Evolutionary conservation across 1,140 invertebrate genomes (phyloP).

Genomic region (Rhyzopertha dominica): DNA sequence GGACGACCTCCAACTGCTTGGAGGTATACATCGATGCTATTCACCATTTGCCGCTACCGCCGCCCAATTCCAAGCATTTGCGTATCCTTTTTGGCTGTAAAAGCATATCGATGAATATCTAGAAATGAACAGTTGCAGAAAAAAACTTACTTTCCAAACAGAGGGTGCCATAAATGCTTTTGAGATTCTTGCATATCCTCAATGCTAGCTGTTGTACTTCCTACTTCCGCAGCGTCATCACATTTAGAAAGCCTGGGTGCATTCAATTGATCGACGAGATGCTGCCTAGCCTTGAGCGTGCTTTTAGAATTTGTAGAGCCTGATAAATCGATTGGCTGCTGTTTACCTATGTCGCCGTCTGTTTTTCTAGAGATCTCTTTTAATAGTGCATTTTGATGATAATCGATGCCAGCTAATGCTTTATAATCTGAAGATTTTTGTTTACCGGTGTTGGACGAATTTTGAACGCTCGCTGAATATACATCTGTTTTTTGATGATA

Average conservation of each 20-base stretch:
- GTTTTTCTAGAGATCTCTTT: too few species aligned
- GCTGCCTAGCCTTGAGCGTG: slow-evolving; percentile 46
- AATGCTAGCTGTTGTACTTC: slow-evolving; percentile 51
- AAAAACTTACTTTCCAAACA: slow-evolving; percentile 60
- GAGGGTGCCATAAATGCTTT: slow-evolving; percentile 62
- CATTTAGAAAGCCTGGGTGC: slow-evolving; percentile 38
- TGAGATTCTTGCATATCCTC: slow-evolving; percentile 49
- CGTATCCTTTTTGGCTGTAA: slow-evolving; percentile 49
- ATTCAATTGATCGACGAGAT: slow-evolving; percentile 44
- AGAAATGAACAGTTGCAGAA: slow-evolving; percentile 7
- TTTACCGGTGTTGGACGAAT: too few species aligned
- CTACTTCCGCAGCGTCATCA: slow-evolving; percentile 52
- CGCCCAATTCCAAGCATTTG: slow-evolving; percentile 52
- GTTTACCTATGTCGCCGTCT: too few species aligned
- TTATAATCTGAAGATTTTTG: too few species aligned
- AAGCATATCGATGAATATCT: slow-evolving; percentile 12
- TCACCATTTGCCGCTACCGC: slow-evolving; percentile 52
- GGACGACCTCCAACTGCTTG: slow-evolving; percentile 34
- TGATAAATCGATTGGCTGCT: slow-evolving; percentile 38
- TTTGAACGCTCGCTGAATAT: too few species aligned
- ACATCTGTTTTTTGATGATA: too few species aligned
- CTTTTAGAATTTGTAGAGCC: slow-evolving; percentile 27
- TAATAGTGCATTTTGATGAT: too few species aligned
- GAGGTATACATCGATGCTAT: slow-evolving; percentile 48
- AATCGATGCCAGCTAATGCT: too few species aligned